A percentile compares a stretch with the other conserved stretches of the same genome.
Evolutionary conservation across 2,888 invertebrate genomes (phyloP).

Genomic region (Augochlorella aurata): DNA sequence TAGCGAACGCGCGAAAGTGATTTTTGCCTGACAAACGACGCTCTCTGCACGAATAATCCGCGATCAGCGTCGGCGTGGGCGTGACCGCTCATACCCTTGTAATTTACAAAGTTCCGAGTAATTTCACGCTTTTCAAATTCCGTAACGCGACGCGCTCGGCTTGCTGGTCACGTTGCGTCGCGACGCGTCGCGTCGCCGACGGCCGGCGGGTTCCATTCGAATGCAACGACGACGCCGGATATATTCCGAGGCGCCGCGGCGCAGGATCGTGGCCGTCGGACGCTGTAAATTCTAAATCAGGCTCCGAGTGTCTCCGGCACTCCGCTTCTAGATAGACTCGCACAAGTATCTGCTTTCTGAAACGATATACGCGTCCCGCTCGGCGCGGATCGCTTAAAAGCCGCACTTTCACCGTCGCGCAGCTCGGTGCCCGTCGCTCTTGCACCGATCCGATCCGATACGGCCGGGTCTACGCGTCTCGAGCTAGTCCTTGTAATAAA

Average conservation of each 20-base stretch:
- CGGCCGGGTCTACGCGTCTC: too few relatives aligned
- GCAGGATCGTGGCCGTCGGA: slow-evolving; percentile 10
- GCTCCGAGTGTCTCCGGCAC: slow-evolving; percentile 6
- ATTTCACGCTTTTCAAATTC: slow-evolving; percentile 35
- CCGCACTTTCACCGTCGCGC: slow-evolving; percentile 41
- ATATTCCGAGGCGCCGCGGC: background rate
- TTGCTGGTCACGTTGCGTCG: slow-evolving; percentile 31
- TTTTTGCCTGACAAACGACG: too few relatives aligned
- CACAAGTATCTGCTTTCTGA: slow-evolving; percentile 50
- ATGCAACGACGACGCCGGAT: background rate
- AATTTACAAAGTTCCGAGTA: slow-evolving; percentile 9
- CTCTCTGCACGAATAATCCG: too few relatives aligned
- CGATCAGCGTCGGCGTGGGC: too few relatives aligned
- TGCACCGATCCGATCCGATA: background rate
- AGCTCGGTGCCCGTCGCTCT: background rate
- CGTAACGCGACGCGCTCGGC: background rate
- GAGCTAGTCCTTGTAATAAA: slow-evolving; percentile 42
- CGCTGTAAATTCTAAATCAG: slow-evolving; percentile 34
- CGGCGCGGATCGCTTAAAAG: slow-evolving; percentile 13
- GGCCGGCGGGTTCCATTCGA: slow-evolving; percentile 15
- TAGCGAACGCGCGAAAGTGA: too few relatives aligned
- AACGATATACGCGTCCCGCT: slow-evolving; percentile 20
- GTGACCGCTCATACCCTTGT: background rate
- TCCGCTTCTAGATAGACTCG: slow-evolving; percentile 28
- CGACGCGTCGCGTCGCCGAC: too few relatives aligned